Evolutionary conservation across 2,113 vertebrate genomes (phyloP).

Genomic region (Ictalurus furcatus): DNA sequence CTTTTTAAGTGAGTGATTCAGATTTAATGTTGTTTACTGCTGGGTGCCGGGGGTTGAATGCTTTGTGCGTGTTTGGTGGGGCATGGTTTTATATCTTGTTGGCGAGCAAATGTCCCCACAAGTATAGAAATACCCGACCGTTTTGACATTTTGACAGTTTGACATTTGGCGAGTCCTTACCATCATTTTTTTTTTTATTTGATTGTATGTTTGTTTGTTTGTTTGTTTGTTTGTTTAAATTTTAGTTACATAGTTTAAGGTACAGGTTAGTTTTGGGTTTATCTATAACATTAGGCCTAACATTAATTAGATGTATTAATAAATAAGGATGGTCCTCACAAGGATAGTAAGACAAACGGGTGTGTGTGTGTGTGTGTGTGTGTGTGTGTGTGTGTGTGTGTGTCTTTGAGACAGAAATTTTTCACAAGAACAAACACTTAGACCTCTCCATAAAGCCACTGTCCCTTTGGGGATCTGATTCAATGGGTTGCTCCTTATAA

Average conservation of each 20-base stretch:
- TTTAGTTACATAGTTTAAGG: not conserved
- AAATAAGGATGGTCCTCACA: not conserved
- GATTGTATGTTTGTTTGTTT: not conserved
- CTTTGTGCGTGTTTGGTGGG: too few species aligned
- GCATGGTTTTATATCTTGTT: not conserved
- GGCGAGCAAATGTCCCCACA: not conserved
- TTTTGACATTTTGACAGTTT: not conserved
- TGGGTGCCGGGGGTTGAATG: not conserved
- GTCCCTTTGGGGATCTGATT: conserved; percentile 21
- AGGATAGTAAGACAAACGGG: not conserved
- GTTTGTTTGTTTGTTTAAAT: not conserved
- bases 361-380: too few species aligned
- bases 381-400: conserved; percentile 14
- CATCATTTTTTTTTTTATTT: not conserved
- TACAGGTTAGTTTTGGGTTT: not conserved
- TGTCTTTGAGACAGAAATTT: not conserved
- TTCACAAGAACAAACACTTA: conserved; percentile 23
- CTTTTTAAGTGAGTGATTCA: not conserved
- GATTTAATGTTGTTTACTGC: not conserved
- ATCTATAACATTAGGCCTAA: not conserved
- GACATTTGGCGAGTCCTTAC: not conserved
- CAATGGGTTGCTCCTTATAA: conserved; percentile 9
- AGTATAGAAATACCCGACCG: not conserved
- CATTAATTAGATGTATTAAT: not conserved
- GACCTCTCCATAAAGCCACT: conserved; percentile 17